Evolutionary conservation across 2,888 invertebrate genomes (phyloP), one percentile per base, ranked within the genome.

Genomic region (Lordiphosa fenestrarum): DNA sequence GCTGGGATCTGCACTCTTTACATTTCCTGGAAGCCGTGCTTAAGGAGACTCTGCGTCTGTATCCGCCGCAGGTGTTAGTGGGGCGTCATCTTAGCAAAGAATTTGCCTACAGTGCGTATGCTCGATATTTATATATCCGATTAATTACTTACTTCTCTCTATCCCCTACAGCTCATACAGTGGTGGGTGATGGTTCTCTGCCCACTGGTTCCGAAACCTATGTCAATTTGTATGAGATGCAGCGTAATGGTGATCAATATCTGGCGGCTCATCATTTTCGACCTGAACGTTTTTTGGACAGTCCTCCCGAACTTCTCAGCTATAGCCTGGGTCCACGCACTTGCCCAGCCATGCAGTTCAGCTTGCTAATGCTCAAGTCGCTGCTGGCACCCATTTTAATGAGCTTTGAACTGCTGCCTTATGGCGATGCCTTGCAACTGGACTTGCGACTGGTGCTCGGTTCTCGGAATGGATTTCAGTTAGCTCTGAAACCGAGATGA

Each of bases 21-120:
- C 46, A 72, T 7, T 85, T 61, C 36, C 49, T 84, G 15, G 71
- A 78, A 0, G 66, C 74, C 1, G 85, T 86, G 47, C 91, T 94
- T 10, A 93, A 93, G 73, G 94, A 94, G 84, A 89, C 92, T 0
- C 69, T 94, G 53, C 87, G 94, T 36, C 78, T 94, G 6, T 92
- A 91, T 69, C 94, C 94, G 0, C 92, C 93, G 30, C 93, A 94
- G 3, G 41, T 71, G 10, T 69, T 85, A 21, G 60, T 85, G 6
- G 71, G 48, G 0, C 62, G 85, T 0, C 55, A 84, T 12, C 59
- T 85, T 0, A 57, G 38, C 0, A 36, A 59, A 23, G 69, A 84
- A 15, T 85, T 85, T 19, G 5, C 41, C 0, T 85, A 85, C 42
- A 77, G 85, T 85, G 49, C 50, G 75, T 62, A 41, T 23, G n/a